These are phyloP conservation scores for Ancistrus triradiatus DNA, from an alignment of 2,113 vertebrate species.

Conservation along the genomic window DNA sequence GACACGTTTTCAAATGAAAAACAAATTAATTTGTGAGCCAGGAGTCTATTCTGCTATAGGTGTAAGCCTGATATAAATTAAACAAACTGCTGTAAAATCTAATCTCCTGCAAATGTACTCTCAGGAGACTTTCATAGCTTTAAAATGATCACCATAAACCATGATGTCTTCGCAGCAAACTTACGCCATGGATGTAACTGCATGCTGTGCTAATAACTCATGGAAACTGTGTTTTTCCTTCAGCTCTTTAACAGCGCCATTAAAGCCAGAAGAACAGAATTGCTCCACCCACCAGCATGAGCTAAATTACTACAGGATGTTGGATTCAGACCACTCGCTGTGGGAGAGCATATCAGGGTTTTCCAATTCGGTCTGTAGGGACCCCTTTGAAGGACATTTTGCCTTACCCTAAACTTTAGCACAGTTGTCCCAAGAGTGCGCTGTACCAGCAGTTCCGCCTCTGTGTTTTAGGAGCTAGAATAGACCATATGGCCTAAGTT, in stretches of 20 bases:
- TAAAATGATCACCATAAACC: too few species aligned
- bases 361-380: neutral
- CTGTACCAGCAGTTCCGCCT: too few species aligned
- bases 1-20: too few species aligned
- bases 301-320: slow-evolving; percentile 54
- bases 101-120: too few species aligned
- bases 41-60: too few species aligned
- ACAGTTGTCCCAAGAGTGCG: neutral
- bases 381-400: neutral
- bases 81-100: too few species aligned
- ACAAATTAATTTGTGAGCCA: too few species aligned
- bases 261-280: slow-evolving; percentile 36
- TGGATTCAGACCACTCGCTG: slow-evolving; percentile 28
- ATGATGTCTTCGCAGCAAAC: neutral
- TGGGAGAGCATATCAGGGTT: neutral
- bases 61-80: too few species aligned
- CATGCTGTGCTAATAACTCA: slow-evolving; percentile 2
- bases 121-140: too few species aligned
- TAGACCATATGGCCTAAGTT: too few species aligned
- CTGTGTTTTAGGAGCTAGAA: too few species aligned
- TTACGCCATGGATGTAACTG: neutral
- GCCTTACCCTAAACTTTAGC: neutral
- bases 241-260: slow-evolving; percentile 34
- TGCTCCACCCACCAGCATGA: slow-evolving; percentile 38
- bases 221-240: slow-evolving; percentile 19